Base-by-base conservation (phyloP, 2,113 vertebrate species). In the Corythaixoides concolor region DNA sequence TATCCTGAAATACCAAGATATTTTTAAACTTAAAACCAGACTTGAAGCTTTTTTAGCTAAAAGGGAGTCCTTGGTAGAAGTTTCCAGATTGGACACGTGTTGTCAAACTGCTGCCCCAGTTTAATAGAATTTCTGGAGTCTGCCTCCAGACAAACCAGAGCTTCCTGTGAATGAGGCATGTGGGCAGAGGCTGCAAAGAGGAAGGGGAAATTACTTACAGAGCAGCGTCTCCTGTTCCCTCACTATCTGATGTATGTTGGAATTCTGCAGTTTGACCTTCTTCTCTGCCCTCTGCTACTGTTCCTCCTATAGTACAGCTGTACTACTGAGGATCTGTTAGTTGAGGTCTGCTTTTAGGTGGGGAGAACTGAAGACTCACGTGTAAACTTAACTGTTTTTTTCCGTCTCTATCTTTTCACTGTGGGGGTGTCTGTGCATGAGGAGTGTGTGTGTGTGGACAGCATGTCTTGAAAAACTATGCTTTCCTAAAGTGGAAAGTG, bases 1-100 rank as follows among this genome's bases (percentile, higher is more conserved):
- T 83, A 64, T 92, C 53, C 39, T 74, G 49, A 80, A 82, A 85
- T 88, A 72, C 35, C 19, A 68, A 75, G 78, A 35, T 82, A 82
- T 60, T 96, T 95, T 93, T 37, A 85, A 83, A 95, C 17, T 67
- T 66, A 47, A 66, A 59, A 94, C 53, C 26, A 78, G 26, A 32
- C 32, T 87, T 35, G 16, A 53, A 27, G 8, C 22, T 15, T 53
- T 73, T 76, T 56, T 12, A 22, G n/a, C 9, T 72, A 13, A 70
- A 70, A 76, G 32, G 59, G 20, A 53, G 19, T 63, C 41, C 52
- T 49, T 11, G 18, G 24, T 64, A n/a, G 37, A 30, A 37, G 23
- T 47, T 93, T 92, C 60, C 2, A 7, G 15, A 21, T 39, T 52
- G 49, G 45, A 11, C n/a, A 89, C 24, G 64, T 90, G 47, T 87